Conservation (phyloP, 2,888 invertebrate species). For the Lycaena phlaeas region DNA sequence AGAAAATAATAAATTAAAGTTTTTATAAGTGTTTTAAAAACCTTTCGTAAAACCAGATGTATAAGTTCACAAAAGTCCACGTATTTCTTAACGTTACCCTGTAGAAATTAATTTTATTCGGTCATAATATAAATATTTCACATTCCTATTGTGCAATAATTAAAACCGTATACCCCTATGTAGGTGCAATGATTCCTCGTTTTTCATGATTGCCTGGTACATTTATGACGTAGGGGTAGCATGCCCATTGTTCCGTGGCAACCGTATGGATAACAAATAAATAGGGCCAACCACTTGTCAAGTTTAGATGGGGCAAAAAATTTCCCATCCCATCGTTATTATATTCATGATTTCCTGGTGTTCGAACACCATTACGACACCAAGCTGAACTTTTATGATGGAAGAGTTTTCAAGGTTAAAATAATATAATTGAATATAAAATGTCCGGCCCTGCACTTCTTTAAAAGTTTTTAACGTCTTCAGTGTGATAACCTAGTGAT, state of each 20-base stretch:
- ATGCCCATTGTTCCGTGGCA: constrained; percentile 31
- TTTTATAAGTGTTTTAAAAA: too few species aligned
- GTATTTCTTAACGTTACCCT: too few species aligned
- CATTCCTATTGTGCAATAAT: too few species aligned
- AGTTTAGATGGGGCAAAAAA: constrained; percentile 5
- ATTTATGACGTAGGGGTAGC: constrained; percentile 45
- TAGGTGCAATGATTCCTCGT: constrained; percentile 27
- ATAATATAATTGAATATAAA: neutral
- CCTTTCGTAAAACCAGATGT: too few species aligned
- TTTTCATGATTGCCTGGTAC: constrained; percentile 52
- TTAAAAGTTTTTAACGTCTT: too few species aligned
- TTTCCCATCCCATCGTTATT: constrained; percentile 20
- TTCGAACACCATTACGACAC: constrained; percentile 43
- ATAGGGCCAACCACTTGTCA: neutral
- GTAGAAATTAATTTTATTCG: too few species aligned
- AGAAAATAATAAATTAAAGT: too few species aligned
- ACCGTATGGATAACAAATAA: too few species aligned
- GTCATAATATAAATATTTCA: too few species aligned
- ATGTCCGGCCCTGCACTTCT: too few species aligned
- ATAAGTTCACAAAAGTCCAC: too few species aligned
- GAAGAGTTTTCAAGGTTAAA: constrained; percentile 5
- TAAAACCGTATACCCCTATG: constrained; percentile 2
- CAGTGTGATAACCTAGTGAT: too few species aligned
- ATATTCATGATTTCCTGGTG: constrained; percentile 43
- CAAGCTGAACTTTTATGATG: constrained; percentile 31